Evolutionary conservation across 2,113 vertebrate species (phyloP).

Genomic region (Chlamydotis undulata): DNA sequence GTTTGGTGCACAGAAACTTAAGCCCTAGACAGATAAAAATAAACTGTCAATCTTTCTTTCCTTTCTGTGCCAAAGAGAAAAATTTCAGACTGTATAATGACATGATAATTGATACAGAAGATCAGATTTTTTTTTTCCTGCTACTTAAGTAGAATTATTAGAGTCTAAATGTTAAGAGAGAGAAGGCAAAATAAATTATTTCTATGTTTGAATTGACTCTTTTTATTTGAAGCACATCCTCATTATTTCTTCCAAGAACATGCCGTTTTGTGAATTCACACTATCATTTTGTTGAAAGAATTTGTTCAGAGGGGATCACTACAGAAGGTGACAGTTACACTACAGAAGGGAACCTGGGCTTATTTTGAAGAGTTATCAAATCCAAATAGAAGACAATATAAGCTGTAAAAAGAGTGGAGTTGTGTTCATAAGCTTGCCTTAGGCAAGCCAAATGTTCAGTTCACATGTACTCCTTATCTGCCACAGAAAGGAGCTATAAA

Average conservation of each 20-base stretch:
- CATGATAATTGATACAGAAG: not conserved
- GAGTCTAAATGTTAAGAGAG: not conserved
- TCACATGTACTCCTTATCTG: conserved; percentile 60
- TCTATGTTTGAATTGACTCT: not conserved
- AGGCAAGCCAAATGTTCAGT: conserved; percentile 70
- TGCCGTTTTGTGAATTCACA: not conserved
- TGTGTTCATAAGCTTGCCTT: conserved; percentile 66
- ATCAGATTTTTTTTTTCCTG: not conserved
- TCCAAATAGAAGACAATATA: conserved; percentile 51
- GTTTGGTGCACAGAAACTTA: not conserved
- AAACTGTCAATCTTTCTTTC: not conserved
- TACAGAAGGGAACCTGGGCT: not conserved
- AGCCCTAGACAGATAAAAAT: not conserved
- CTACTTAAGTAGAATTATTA: not conserved
- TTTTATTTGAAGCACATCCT: not conserved
- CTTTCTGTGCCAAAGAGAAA: not conserved
- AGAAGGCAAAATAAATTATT: not conserved
- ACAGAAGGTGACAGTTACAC: not conserved
- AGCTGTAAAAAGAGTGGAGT: conserved; percentile 21
- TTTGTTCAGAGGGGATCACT: not conserved
- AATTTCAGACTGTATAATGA: not conserved
- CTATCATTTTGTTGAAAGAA: conserved; percentile 35
- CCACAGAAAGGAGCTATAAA: conserved; percentile 31
- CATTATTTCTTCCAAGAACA: not conserved
- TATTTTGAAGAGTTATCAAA: conserved; percentile 66